These are phyloP conservation scores for Rhynchonycteris naso DNA, from an alignment of 2,797 vertebrate species.

Conservation along the genomic window DNA sequence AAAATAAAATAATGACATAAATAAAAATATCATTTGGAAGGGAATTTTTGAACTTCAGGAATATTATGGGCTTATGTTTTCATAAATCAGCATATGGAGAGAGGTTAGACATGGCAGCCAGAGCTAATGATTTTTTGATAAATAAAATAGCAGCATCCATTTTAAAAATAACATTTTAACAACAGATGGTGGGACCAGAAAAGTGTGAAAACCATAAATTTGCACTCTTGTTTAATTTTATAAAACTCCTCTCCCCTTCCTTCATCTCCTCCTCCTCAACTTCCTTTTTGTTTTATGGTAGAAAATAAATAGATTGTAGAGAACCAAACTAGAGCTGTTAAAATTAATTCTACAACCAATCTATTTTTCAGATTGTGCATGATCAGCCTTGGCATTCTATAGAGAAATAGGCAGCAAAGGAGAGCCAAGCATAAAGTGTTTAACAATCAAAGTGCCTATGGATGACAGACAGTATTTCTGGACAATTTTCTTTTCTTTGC, in stretches of 20 bases:
- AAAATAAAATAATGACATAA: background rate
- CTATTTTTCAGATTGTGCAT: background rate
- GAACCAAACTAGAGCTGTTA: conserved; percentile 13
- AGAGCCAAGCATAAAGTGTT: background rate
- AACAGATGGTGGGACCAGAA: background rate
- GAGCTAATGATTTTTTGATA: background rate
- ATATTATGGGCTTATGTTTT: background rate
- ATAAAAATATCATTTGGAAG: background rate
- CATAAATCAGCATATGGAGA: background rate
- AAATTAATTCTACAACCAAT: background rate
- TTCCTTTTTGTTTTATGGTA: background rate
- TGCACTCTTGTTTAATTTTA: background rate
- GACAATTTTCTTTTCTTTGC: background rate
- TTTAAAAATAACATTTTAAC: conserved; percentile 34
- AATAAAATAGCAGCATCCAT: conserved; percentile 8
- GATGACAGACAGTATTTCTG: background rate
- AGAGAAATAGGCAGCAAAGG: background rate
- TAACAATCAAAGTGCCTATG: background rate
- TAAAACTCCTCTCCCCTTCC: background rate
- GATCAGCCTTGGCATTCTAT: background rate
- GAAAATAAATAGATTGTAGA: background rate
- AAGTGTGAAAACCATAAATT: background rate
- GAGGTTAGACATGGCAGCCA: background rate
- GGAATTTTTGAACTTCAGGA: conserved; percentile 12
- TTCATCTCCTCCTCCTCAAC: background rate